Evolutionary conservation across 2,113 vertebrate species (phyloP).

Genomic region (Ploceus nigricollis): DNA sequence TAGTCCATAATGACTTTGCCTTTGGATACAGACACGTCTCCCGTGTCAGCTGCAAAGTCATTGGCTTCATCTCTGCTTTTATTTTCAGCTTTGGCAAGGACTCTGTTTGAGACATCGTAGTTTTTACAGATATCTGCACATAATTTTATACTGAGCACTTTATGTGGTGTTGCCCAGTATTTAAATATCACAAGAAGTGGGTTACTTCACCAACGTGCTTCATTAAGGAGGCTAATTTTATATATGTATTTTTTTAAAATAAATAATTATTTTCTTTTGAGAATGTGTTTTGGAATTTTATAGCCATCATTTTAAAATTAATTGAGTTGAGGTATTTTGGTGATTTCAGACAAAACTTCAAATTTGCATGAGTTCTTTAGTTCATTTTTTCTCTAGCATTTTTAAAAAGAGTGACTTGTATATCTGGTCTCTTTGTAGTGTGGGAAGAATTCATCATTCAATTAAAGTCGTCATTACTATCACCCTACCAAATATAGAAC

Average conservation of each 20-base stretch:
- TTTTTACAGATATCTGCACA: background rate
- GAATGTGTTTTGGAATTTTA: background rate
- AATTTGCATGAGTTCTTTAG: background rate
- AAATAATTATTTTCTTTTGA: background rate
- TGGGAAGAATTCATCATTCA: background rate
- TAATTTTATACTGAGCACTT: background rate
- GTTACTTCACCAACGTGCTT: background rate
- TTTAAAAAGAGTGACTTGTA: background rate
- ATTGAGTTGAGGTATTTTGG: background rate
- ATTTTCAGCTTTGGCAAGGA: background rate
- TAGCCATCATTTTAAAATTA: background rate
- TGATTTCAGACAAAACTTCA: background rate
- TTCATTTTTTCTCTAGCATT: background rate
- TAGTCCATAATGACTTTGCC: background rate
- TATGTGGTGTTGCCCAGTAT: background rate
- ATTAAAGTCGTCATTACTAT: background rate
- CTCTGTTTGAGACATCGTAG: background rate
- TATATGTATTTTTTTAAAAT: background rate
- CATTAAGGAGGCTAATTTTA: background rate
- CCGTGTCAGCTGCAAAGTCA: background rate
- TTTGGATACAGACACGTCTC: background rate
- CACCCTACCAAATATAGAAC: background rate
- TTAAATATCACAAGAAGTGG: background rate
- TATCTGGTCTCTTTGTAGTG: background rate
- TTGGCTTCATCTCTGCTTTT: background rate